phyloP scores from a whole-genome alignment of 1,140 invertebrate species.

The Platyscapa corneri region DNA sequence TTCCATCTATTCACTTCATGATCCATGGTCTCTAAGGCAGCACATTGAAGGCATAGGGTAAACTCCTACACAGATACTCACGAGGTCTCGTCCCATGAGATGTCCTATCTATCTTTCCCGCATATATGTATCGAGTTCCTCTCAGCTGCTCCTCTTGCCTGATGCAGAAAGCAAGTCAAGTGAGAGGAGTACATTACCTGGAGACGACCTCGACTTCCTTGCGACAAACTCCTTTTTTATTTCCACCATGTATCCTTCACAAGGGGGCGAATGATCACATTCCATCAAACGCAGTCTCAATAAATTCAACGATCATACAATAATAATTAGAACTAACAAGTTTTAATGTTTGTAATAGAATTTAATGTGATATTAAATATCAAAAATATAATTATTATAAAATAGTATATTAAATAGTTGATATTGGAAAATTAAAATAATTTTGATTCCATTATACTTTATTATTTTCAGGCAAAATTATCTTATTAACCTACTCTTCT shows the following conservation, averaged over 20 bases:
- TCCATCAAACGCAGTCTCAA: neutral
- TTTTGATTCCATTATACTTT: too few species aligned
- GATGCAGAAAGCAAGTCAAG: neutral
- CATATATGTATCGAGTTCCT: neutral
- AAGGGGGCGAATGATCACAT: neutral
- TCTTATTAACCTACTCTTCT: too few species aligned
- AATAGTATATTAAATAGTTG: too few species aligned
- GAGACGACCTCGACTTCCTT: neutral
- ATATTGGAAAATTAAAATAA: too few species aligned
- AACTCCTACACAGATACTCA: neutral
- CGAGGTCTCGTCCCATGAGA: neutral
- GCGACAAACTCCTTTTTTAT: neutral
- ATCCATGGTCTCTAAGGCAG: neutral
- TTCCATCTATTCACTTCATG: neutral
- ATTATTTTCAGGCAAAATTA: too few species aligned
- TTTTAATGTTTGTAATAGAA: too few species aligned
- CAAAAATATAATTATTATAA: too few species aligned
- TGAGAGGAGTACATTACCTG: neutral
- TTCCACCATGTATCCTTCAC: neutral
- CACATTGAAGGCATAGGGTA: neutral
- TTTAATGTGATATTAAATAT: too few species aligned
- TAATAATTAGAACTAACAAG: neutral
- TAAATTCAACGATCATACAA: neutral
- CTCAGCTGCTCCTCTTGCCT: constrained; percentile 5
- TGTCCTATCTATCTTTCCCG: neutral